A percentile compares a stretch with the other conserved stretches of the same genome.
Conservation (phyloP, 2,797 vertebrate genomes). For the Poecilia wingei region DNA sequence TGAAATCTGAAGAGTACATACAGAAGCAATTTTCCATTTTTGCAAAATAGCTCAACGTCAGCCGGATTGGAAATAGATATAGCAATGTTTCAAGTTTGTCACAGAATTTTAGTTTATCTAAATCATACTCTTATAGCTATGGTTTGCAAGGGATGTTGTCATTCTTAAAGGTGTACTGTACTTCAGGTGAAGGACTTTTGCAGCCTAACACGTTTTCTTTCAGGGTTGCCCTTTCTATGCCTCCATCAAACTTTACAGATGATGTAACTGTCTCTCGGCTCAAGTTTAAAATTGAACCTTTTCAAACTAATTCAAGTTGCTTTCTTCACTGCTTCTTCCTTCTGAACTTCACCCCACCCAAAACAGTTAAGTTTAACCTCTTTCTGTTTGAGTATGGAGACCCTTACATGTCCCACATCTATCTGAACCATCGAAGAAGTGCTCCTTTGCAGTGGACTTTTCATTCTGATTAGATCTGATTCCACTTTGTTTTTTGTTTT, state of each 20-base stretch:
- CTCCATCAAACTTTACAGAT: background rate
- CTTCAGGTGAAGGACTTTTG: background rate
- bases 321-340: constrained; percentile 3
- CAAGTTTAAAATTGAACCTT: background rate
- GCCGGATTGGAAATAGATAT: background rate
- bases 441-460: constrained; percentile 14
- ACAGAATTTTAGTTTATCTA: background rate
- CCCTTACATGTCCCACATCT: constrained; percentile 25
- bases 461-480: constrained; percentile 42
- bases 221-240: background rate
- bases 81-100: background rate
- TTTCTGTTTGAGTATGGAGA: constrained; percentile 21
- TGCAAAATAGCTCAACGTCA: background rate
- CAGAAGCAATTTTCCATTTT: background rate
- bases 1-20: background rate
- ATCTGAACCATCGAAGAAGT: constrained; percentile 35
- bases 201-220: background rate
- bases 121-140: background rate
- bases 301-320: background rate
- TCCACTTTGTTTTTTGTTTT: constrained; percentile 18
- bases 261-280: background rate
- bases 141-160: background rate
- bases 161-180: background rate
- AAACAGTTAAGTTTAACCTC: constrained; percentile 1
- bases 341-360: background rate